Evolutionary conservation across 2,113 vertebrate species (phyloP).

Genomic region (Todiramphus saurophagus): DNA sequence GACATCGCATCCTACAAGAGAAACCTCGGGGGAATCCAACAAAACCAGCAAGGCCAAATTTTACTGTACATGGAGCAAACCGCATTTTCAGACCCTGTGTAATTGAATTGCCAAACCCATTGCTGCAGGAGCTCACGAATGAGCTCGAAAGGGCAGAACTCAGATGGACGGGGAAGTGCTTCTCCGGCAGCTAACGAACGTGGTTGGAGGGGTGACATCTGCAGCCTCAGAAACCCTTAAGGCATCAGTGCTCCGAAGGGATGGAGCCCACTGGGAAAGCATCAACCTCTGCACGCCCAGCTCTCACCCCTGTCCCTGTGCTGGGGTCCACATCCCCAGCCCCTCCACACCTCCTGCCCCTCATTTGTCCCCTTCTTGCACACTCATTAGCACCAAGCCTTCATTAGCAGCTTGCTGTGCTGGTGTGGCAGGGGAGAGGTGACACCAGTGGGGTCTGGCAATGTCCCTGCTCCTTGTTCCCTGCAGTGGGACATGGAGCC

Average conservation of each 20-base stretch:
- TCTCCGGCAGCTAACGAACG: fast-evolving
- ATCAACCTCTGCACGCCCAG: fast-evolving
- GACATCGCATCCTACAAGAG: neutral
- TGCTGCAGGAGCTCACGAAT: neutral
- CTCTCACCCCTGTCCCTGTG: fast-evolving
- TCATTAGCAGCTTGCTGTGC: neutral
- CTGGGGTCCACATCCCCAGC: neutral
- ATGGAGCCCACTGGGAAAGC: neutral
- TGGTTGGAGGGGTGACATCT: fast-evolving
- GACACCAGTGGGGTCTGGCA: neutral
- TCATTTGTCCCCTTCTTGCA: neutral
- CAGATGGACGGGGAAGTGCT: fast-evolving
- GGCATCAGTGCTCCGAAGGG: fast-evolving
- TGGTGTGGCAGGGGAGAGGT: neutral
- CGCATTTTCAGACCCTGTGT: neutral
- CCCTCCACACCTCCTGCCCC: fast-evolving
- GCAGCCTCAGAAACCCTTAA: neutral
- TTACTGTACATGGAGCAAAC: fast-evolving
- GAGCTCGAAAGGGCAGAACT: neutral
- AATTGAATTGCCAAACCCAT: neutral
- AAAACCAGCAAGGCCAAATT: neutral
- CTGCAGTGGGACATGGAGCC: fast-evolving
- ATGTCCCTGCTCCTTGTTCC: neutral
- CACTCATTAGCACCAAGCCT: neutral
- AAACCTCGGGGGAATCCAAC: neutral